Evolutionary conservation across 2,888 invertebrate genomes (phyloP).

Genomic region (Drosophila planitibia): DNA sequence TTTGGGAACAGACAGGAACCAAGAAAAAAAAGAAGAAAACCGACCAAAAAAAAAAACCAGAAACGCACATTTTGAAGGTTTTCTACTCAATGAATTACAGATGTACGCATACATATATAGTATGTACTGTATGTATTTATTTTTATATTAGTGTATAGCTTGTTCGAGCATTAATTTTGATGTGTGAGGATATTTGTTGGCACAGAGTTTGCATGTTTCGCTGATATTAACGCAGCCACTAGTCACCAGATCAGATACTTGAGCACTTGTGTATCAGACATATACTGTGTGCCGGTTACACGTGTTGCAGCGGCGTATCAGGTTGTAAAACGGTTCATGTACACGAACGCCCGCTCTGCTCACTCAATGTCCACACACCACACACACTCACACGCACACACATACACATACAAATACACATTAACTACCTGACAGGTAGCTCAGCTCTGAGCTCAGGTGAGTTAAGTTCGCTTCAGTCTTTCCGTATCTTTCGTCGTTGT

Average conservation of each 20-base stretch:
- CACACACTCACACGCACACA: not conserved
- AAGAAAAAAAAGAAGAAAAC: not conserved
- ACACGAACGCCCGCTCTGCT: conserved; percentile 44
- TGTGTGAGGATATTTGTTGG: conserved; percentile 25
- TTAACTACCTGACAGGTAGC: conserved; percentile 50
- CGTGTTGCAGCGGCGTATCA: conserved; percentile 59
- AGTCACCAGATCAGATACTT: conserved; percentile 58
- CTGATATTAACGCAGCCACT: conserved; percentile 68
- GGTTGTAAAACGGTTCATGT: conserved; percentile 46
- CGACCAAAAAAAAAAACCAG: conserved; percentile 22
- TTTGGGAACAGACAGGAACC: conserved; percentile 35
- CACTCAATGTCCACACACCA: conserved; percentile 30
- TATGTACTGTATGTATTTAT: not conserved
- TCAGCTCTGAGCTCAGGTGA: conserved; percentile 26
- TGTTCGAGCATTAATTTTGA: conserved; percentile 41
- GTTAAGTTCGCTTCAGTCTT: conserved; percentile 60
- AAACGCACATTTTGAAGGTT: conserved; percentile 57
- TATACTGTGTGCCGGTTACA: conserved; percentile 61
- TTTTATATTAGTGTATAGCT: conserved; percentile 10
- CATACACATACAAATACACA: not conserved
- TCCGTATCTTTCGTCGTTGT: conserved; percentile 68
- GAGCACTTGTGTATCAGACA: conserved; percentile 58
- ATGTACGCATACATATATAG: not conserved
- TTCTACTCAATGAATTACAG: conserved; percentile 60
- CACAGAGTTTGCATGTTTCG: conserved; percentile 59